Base-by-base conservation (phyloP, 2,888 invertebrate genomes). In the Euphydryas editha region DNA sequence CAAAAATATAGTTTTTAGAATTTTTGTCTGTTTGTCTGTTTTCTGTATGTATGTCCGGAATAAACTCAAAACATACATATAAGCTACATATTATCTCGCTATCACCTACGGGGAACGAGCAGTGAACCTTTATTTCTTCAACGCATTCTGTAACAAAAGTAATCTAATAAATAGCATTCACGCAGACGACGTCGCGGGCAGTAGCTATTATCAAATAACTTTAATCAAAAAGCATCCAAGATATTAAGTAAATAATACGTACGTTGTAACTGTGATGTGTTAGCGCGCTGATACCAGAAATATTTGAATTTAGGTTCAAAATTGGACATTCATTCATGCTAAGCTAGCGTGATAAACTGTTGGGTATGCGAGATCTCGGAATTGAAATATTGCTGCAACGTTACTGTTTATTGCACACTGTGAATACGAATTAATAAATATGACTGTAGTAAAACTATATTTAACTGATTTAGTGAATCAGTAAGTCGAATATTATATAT, bases 261-360 rank as follows among this genome's bases (percentile, higher is more conserved):
- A 18, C 20, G 3, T 4, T 47, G 1, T 15, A 21, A 21, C 13
- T 49, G 10, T 54, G 17, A 54, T 8, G 8, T 54, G 36, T 36
- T 17, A 11, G 18, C 17, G 11, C 17, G 54, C 37, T 30, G 54
- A 59, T 51, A 54, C 59, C 51, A 30, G 18, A 42, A 51, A 59
- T 64, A 59, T 64, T 64, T 59, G 18, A 46, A 55, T 64, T 55
- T 36, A 15, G 20, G n/a, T 17, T 44, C 63, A 54, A 58, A 63
- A 64, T 64, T 64, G 55, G 54, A 55, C 64, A 59, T 64, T 59
- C 37, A 64, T 64, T 59, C 59, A 59, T 64, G 51, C 39, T 63
- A 51, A 54, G 51, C 63, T 42, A 51, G 54, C 59, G 54, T 59
- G 30, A 59, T 64, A 54, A 59, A 57, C 46, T 59, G 64, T 54